Percentiles rank a stretch among this genome's conserved stretches.
Conservation (phyloP, 2,797 vertebrate genomes). For the Myotis findleyi region DNA sequence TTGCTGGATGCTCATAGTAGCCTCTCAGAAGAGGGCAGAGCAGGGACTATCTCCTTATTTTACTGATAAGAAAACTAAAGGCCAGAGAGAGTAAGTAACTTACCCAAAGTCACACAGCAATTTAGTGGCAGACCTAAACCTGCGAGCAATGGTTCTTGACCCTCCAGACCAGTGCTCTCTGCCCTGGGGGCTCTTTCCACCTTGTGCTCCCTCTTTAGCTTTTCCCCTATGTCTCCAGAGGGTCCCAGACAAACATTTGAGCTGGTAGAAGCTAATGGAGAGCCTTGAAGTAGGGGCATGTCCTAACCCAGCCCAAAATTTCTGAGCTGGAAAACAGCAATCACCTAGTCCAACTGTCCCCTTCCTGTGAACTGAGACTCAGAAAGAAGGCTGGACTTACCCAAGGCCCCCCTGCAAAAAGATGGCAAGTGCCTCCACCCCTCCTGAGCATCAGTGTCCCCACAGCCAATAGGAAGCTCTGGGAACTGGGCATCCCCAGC, state of each 20-base stretch:
- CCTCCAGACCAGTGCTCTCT: neutral
- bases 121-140: neutral
- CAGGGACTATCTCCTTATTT: neutral
- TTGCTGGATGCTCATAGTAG: neutral
- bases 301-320: neutral
- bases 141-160: neutral
- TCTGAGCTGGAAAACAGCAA: neutral
- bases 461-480: neutral
- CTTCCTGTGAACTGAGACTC: neutral
- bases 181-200: neutral
- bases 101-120: slow-evolving; percentile 3
- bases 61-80: slow-evolving; percentile 9
- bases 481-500: neutral
- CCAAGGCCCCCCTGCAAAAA: neutral
- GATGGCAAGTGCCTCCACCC: neutral
- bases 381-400: neutral
- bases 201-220: neutral
- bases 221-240: neutral
- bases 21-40: neutral
- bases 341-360: neutral
- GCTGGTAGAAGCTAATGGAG: neutral
- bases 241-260: neutral
- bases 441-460: neutral
- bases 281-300: neutral
- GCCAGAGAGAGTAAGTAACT: neutral